A percentile compares a stretch with the other conserved stretches of the same genome.
Conservation (phyloP, 2,113 vertebrate genomes). For the Eptesicus fuscus region DNA sequence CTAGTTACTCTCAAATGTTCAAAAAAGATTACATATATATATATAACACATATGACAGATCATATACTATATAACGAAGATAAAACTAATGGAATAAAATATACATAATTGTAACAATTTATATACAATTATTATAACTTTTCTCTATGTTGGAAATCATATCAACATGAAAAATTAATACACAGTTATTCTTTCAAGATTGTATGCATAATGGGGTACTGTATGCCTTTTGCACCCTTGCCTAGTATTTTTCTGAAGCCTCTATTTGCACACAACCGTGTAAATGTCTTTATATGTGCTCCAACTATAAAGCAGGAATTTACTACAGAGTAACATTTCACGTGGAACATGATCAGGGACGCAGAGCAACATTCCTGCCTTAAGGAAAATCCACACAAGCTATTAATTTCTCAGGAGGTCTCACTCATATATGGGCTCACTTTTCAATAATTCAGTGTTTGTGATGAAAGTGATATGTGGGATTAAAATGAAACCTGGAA, state of each 20-base stretch:
- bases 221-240: not conserved
- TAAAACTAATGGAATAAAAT: not conserved
- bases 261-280: not conserved
- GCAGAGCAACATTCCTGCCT: not conserved
- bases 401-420: not conserved
- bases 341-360: not conserved
- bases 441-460: not conserved
- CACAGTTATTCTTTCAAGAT: not conserved
- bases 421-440: not conserved
- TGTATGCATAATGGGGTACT: not conserved
- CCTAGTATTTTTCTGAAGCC: not conserved
- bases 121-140: not conserved
- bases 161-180: not conserved
- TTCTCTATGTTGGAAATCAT: not conserved
- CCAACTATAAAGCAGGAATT: not conserved
- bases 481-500: not conserved
- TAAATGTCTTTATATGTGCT: not conserved
- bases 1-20: not conserved
- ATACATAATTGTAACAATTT: not conserved
- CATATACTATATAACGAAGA: not conserved
- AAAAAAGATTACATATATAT: not conserved
- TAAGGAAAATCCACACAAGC: not conserved
- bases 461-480: not conserved
- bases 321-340: not conserved
- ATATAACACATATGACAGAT: not conserved